Base-by-base conservation (phyloP, 1,140 invertebrate species). In the Eubasilissa regina region DNA sequence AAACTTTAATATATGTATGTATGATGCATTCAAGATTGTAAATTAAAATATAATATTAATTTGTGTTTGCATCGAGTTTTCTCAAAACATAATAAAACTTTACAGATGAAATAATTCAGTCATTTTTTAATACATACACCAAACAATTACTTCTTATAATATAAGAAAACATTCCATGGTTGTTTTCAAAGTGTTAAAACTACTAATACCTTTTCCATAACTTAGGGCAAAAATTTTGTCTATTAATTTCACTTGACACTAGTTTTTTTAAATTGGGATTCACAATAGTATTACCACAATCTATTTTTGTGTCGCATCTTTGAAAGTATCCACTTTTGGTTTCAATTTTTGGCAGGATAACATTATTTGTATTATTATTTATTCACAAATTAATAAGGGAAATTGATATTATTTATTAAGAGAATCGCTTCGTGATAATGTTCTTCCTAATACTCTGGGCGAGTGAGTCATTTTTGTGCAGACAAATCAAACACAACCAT, bases 341-440 rank as follows among this genome's bases (percentile, higher is more conserved):
- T 56, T 74, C 15, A 74, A 55, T 13, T 56, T 74, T 74, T 74
- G 70, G 70, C 70, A 74, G 70, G 70, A 74, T 74, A 74, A 74
- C 43, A 56, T 74, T 74, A 56, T 12, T 56, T 56, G 35, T 35
- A 35, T 35, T 35, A 35, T 35, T 35, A 35, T 35, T 35, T 35
- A 35, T 35, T 35, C 25, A 35, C 25, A 35, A 35, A 35, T 35
- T 35, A 35, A 35, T 3, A 35, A 35, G 25, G 25, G 25, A 6
- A 35, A 35, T 3, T 6, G 6, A 35, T 35, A 35, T 35, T 35
- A 35, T 35, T 35, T 35, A 3, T 3, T 35, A 35, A 35, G 25
- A 35, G 1, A 53, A 53, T 53, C 51, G 51, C 12, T 10, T 62
- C 19, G 7, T n/a, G n/a, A 0, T 35, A 62, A 62, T 62, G 35